Base-by-base conservation (phyloP, 1,140 invertebrate species). In the Listronotus bonariensis region DNA sequence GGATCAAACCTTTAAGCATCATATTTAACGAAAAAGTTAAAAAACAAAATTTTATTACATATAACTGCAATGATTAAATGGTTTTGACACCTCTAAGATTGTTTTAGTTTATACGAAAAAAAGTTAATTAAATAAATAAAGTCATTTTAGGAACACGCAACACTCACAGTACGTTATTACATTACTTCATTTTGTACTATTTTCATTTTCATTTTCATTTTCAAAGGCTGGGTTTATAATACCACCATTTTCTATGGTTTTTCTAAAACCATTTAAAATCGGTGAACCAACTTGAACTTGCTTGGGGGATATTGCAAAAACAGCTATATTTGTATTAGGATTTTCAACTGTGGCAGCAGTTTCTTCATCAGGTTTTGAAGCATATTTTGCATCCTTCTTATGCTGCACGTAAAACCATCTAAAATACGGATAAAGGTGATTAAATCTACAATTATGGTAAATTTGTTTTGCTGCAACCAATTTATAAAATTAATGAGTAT, bases 341-440 rank as follows among this genome's bases (percentile, higher is more conserved):
- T 68, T 54, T 6, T 64, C 57, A 6, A 49, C n/a, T 8, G 11
- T 7, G 7, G 4, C 14, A 8, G 26, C 55, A 11, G 40, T 48
- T 57, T 55, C 43, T 41, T 60, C 36, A 45, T 42, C 34, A 6
- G 26, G 41, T 32, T n/a, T n/a, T 40, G 62, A 43, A 5, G 32
- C 26, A 18, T 20, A 48, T 67, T 67, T 70, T n/a, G 65, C 68
- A 41, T 82, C 81, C 70, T 80, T 80, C 65, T 75, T 80, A 55
- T 85, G 81, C 57, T 84, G 82, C 20, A 78, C 77, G 71, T 87
- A 87, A 74, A 87, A 79, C 85, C 85, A 86, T 8, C 73, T 74
- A 56, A 73, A 70, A 49, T 5, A 61, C 31, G 14, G 18, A 51
- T 45, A 42, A 61, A 54, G 15, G 1, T 26, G 1, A 26, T 26